Percentiles rank a stretch among this genome's conserved stretches.
phyloP scores from a whole-genome alignment of 2,113 vertebrate species.

The Nothoprocta pentlandii region DNA sequence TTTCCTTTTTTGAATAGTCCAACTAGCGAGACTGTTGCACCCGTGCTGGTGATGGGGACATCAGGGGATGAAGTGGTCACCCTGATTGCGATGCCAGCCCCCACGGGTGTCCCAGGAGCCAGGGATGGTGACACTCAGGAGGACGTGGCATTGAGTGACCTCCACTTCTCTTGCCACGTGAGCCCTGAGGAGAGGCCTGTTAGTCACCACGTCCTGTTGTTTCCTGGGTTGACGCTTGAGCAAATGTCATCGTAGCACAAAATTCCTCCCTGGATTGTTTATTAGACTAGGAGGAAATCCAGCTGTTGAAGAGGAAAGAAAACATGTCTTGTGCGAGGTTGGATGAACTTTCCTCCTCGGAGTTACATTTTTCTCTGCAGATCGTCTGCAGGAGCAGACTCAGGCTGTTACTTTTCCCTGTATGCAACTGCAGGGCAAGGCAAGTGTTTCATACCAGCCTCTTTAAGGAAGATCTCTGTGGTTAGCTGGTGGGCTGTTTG shows the following conservation, averaged over 20 bases:
- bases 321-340: neutral
- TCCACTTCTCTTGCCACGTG: neutral
- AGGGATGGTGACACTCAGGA: neutral
- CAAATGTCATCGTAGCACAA: neutral
- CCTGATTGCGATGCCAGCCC: neutral
- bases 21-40: neutral
- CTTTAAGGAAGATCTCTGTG: neutral
- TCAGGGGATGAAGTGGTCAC: neutral
- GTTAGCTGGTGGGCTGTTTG: neutral
- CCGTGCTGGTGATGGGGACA: neutral
- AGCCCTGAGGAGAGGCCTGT: neutral
- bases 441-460: neutral
- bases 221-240: neutral
- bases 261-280: slow-evolving; percentile 7
- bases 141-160: neutral
- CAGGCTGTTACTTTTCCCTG: neutral
- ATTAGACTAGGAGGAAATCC: slow-evolving; percentile 10
- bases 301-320: slow-evolving; percentile 25
- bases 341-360: neutral
- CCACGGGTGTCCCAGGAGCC: neutral
- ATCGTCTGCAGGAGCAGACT: neutral
- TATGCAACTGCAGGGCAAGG: neutral
- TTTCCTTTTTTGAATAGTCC: neutral
- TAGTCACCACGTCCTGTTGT: neutral
- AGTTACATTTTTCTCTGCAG: neutral